These are phyloP conservation scores for Drosophila quinaria DNA, from an alignment of 2,888 invertebrate genomes.

Conservation along the genomic window DNA sequence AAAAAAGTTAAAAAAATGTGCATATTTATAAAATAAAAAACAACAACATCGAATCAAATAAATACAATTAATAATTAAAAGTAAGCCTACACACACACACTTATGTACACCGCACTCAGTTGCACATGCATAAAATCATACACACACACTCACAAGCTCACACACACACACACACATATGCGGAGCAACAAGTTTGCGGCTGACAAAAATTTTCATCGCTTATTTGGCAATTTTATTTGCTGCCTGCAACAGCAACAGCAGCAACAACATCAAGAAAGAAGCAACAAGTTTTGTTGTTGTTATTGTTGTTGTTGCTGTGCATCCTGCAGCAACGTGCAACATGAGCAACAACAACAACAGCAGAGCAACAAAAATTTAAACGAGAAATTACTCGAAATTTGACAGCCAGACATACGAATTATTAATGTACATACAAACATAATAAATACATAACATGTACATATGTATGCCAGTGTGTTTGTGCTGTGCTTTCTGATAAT, in stretches of 20 bases:
- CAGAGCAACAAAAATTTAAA: slow-evolving; percentile 17
- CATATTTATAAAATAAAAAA: slow-evolving; percentile 24
- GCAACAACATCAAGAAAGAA: slow-evolving; percentile 26
- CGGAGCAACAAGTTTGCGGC: slow-evolving; percentile 72
- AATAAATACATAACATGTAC: neutral
- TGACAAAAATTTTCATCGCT: slow-evolving; percentile 73
- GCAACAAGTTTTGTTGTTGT: slow-evolving; percentile 47
- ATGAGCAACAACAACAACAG: slow-evolving; percentile 12
- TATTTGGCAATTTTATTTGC: slow-evolving; percentile 59
- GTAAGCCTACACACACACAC: slow-evolving; percentile 54
- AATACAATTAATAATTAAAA: slow-evolving; percentile 60
- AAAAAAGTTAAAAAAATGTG: slow-evolving; percentile 19
- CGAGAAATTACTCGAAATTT: slow-evolving; percentile 47
- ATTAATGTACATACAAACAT: slow-evolving; percentile 7
- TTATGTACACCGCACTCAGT: slow-evolving; percentile 19
- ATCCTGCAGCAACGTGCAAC: slow-evolving; percentile 33
- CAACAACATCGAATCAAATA: slow-evolving; percentile 33
- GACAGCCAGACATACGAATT: slow-evolving; percentile 15
- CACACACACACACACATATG: slow-evolving; percentile 25
- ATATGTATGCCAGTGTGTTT: neutral
- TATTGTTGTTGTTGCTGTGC: slow-evolving; percentile 7
- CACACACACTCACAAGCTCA: slow-evolving; percentile 20
- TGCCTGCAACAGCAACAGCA: slow-evolving; percentile 33
- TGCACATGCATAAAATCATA: slow-evolving; percentile 24
- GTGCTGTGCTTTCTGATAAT: slow-evolving; percentile 47